Conservation (phyloP, 2,113 vertebrate genomes). For the Gymnorhina tibicen region DNA sequence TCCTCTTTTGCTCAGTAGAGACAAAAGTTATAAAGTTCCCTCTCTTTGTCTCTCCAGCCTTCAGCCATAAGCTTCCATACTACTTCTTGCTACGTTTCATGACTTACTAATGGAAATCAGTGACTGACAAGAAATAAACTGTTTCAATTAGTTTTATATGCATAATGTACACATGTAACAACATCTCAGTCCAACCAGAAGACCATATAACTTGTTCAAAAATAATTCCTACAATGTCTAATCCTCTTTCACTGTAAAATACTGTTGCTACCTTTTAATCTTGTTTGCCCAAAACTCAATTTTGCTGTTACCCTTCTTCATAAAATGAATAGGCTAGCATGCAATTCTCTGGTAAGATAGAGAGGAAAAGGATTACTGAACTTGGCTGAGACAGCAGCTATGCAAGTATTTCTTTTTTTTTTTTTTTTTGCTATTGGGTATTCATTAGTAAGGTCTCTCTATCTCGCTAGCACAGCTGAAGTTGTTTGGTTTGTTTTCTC, state of each 20-base stretch:
- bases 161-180: background rate
- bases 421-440: background rate
- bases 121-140: background rate
- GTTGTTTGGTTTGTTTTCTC: background rate
- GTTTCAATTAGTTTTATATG: background rate
- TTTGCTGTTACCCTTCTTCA: background rate
- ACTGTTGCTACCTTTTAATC: background rate
- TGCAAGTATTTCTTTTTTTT: background rate
- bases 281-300: background rate
- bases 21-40: accelerated
- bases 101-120: background rate
- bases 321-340: background rate
- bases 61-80: background rate
- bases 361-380: background rate
- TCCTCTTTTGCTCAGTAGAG: background rate
- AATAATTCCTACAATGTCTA: background rate
- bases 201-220: background rate
- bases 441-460: background rate
- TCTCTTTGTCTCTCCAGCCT: background rate
- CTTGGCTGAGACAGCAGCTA: background rate
- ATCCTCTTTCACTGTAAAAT: background rate
- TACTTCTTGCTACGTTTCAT: background rate
- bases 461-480: background rate
- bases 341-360: background rate
- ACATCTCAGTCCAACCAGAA: background rate